Evolutionary conservation across 2,888 invertebrate genomes (phyloP).

Genomic region (Globia sparganii): DNA sequence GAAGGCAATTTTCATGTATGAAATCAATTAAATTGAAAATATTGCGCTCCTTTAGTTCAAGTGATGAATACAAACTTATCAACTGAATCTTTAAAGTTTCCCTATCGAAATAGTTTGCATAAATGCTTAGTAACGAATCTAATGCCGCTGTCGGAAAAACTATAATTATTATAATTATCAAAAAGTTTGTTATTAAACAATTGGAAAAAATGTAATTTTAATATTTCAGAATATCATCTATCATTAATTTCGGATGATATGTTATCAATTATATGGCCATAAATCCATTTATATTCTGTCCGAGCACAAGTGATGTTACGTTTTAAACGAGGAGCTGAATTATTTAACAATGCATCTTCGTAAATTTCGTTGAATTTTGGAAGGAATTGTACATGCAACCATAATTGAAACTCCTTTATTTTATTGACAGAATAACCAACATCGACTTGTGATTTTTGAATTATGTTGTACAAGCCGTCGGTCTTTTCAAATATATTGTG

Average conservation of each 20-base stretch:
- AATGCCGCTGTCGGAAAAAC: too few species aligned
- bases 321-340: not conserved
- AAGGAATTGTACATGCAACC: not conserved
- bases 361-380: not conserved
- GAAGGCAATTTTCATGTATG: too few species aligned
- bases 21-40: too few species aligned
- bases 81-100: too few species aligned
- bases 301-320: not conserved
- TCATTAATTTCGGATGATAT: constrained; percentile 2
- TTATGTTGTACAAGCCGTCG: not conserved
- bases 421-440: constrained; percentile 7
- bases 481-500: constrained; percentile 1
- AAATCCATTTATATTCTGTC: not conserved
- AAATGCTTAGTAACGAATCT: too few species aligned
- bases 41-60: too few species aligned
- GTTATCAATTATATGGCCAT: constrained; percentile 12
- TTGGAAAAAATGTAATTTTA: not conserved
- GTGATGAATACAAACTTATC: too few species aligned
- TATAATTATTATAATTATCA: not conserved
- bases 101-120: too few species aligned
- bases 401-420: constrained; percentile 8
- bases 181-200: not conserved
- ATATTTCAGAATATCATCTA: not conserved
- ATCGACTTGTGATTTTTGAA: constrained; percentile 3
- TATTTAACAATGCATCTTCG: not conserved